Evolutionary conservation across 2,888 invertebrate genomes (phyloP).

Genomic region (Trissonchulus sp.): DNA sequence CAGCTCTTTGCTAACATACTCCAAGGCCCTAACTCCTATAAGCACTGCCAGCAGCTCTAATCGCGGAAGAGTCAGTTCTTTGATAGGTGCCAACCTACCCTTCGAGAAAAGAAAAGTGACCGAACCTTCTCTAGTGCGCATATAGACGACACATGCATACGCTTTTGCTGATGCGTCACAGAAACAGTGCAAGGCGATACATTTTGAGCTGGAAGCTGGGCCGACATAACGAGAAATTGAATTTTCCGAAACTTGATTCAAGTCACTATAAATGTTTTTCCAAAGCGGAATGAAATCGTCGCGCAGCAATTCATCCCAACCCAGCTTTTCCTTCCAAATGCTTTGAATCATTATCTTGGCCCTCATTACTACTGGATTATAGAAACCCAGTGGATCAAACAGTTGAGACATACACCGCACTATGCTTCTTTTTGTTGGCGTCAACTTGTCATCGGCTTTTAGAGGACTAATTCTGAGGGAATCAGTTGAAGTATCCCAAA

Average conservation of each 20-base stretch:
- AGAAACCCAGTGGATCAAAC: slow-evolving; percentile 19
- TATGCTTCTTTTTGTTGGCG: not conserved
- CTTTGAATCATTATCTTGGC: slow-evolving; percentile 24
- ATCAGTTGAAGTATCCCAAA: slow-evolving; percentile 6
- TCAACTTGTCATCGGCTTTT: not conserved
- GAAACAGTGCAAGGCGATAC: slow-evolving; percentile 29
- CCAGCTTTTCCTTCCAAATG: slow-evolving; percentile 12
- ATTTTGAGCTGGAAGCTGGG: not conserved
- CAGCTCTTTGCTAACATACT: slow-evolving; percentile 23
- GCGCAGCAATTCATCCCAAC: slow-evolving; percentile 19
- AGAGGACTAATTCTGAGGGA: not conserved
- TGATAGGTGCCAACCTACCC: slow-evolving; percentile 39
- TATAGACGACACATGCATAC: slow-evolving; percentile 38
- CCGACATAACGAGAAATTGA: slow-evolving; percentile 17
- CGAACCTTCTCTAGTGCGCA: slow-evolving; percentile 7
- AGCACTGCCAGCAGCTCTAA: no score
- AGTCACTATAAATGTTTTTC: slow-evolving; percentile 29
- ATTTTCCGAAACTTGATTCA: slow-evolving; percentile 11
- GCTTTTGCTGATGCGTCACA: slow-evolving; percentile 39
- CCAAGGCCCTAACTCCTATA: slow-evolving; percentile 28
- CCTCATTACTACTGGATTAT: not conserved
- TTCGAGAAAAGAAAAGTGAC: slow-evolving; percentile 33
- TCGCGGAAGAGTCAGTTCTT: slow-evolving; percentile 37
- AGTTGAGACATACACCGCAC: not conserved
- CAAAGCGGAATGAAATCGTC: not conserved